Conservation (phyloP, 64 coral and sea anemone genomes). For the Stichodactyla helianthus region DNA sequence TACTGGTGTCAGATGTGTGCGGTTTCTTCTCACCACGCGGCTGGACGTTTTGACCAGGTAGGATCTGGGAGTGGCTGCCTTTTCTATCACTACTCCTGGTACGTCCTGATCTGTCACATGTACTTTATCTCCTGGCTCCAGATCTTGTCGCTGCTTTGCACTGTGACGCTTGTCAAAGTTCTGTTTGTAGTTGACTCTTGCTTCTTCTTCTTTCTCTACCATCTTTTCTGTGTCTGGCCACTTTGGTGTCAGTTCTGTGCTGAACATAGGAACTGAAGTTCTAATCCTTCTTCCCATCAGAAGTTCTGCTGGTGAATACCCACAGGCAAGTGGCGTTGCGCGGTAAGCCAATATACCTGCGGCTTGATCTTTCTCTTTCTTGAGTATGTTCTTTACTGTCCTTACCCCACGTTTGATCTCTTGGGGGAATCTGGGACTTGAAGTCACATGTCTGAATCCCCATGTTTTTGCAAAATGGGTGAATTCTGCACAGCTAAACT, state of each 20-base stretch:
- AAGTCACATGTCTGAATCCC: conserved; percentile 43
- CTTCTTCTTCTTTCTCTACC: background rate
- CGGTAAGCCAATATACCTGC: conserved; percentile 2
- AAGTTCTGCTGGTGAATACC: conserved; percentile 34
- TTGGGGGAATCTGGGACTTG: conserved; percentile 27
- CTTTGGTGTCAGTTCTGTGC: background rate
- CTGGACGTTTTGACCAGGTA: no score
- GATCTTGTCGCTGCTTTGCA: background rate
- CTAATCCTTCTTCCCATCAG: conserved; percentile 20
- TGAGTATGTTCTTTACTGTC: no score
- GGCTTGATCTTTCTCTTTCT: conserved; percentile 16
- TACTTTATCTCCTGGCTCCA: conserved; percentile 36
- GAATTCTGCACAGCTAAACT: conserved; percentile 47
- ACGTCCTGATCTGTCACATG: conserved; percentile 13
- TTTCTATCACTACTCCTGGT: no score
- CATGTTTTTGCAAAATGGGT: conserved; percentile 25
- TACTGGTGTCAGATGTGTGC: no score
- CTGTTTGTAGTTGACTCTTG: background rate
- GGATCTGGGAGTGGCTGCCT: no score
- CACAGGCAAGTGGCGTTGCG: conserved; percentile 26
- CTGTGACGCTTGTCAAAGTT: no score
- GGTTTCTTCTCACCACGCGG: no score
- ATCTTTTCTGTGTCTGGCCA: conserved; percentile 20
- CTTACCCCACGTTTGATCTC: conserved; percentile 17
- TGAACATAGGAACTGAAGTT: background rate